phyloP scores from a whole-genome alignment of 2,113 vertebrate species.

The Thryonomys swinderianus region DNA sequence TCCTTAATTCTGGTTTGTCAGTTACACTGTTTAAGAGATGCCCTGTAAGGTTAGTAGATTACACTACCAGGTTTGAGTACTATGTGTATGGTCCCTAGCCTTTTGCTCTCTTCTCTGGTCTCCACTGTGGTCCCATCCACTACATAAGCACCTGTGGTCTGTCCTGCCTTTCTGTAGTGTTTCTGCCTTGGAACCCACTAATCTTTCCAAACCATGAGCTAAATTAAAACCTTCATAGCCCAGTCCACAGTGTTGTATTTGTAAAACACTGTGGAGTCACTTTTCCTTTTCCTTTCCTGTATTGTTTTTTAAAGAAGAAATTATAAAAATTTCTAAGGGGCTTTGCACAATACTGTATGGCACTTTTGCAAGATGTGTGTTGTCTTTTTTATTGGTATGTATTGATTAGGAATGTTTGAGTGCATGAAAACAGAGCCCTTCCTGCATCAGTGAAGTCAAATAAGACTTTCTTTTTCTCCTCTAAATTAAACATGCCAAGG shows the following conservation, averaged over 20 bases:
- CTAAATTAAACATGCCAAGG: background rate
- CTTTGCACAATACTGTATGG: background rate
- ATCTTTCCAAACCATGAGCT: background rate
- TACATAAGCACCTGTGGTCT: background rate
- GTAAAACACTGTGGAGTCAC: background rate
- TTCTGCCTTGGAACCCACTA: background rate
- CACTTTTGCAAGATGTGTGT: background rate
- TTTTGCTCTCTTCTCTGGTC: background rate
- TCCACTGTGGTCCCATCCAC: background rate
- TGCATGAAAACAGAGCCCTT: constrained; percentile 28
- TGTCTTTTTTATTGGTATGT: background rate
- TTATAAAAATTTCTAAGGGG: background rate
- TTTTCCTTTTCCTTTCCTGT: constrained; percentile 13
- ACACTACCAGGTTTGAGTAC: background rate
- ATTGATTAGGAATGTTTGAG: background rate
- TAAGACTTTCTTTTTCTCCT: background rate
- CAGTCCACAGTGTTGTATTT: background rate
- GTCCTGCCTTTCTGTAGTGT: background rate
- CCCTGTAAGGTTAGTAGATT: background rate
- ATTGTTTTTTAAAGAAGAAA: background rate
- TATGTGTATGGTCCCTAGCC: background rate
- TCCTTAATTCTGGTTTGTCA: background rate
- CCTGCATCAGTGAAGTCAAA: background rate
- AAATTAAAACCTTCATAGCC: background rate
- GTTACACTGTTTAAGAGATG: background rate